Evolutionary conservation across 2,888 invertebrate genomes (phyloP), one percentile per base, ranked within the genome.

Genomic region (Gibbula magus): DNA sequence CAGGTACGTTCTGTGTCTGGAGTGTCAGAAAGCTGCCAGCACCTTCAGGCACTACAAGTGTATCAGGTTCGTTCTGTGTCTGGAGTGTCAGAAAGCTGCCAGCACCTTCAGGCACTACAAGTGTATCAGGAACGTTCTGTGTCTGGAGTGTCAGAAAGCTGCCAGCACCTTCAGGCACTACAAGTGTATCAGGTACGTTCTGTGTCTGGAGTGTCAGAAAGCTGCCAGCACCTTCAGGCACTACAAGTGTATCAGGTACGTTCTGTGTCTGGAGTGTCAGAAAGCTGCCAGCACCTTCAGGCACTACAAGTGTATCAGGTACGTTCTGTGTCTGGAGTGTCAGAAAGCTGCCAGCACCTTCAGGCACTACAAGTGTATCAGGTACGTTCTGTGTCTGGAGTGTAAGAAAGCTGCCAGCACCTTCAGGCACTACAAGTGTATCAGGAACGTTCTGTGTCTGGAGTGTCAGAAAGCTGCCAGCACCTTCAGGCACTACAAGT

Each of bases 31-130:
- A 90, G 97, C 96, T 0, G 97, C 98, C 0, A 94, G 95, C 0
- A 96, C 95, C 56, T 97, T 97, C 90, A 96, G 95, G 88, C 97
- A 98, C 91, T 99, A 96, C 89, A 95, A 95, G n/a, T 98, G 98
- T 89, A 97, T 99, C 61, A 93, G 93, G 93, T 93, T 83, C 78
- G 75, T n/a, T n/a, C 93, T 99, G 35, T 95, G 98, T 78, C 93
- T 97, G 51, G 97, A 96, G 92, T 98, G 98, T 89, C 96, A 96
- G 90, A 96, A 95, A 90, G 97, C 96, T 0, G 97, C 98, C 0
- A 94, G 95, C 0, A 96, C 95, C 56, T 97, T 97, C 90, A 96
- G 95, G 88, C 97, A 98, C 91, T 99, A 96, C 89, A 95, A 95
- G n/a, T 98, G 98, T 89, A 97, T 99, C 61, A 93, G 93, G 93